These are phyloP conservation scores for Tetranychus truncatus DNA, from an alignment of 2,888 invertebrate genomes.

Conservation along the genomic window DNA sequence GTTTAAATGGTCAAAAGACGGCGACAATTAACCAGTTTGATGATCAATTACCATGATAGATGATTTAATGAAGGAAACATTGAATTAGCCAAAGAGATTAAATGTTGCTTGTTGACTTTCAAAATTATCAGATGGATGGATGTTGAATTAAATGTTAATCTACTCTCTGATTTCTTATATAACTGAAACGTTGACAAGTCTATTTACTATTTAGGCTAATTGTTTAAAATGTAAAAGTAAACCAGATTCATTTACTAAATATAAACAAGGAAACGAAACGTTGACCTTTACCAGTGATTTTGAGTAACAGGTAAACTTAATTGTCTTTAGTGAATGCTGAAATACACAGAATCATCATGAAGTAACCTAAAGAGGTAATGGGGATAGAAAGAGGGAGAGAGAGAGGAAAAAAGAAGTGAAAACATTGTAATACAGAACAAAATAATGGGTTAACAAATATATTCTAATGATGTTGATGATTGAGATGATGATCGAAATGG, in stretches of 20 bases:
- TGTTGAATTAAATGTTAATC: too few relatives aligned
- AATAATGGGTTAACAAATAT: not conserved
- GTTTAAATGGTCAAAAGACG: too few relatives aligned
- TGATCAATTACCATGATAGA: too few relatives aligned
- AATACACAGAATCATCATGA: not conserved
- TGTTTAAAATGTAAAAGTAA: not conserved
- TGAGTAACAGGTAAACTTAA: not conserved
- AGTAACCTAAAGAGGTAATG: not conserved
- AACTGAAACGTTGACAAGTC: not conserved
- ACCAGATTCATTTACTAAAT: not conserved
- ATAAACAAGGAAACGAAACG: conserved; percentile 1
- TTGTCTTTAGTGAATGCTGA: not conserved
- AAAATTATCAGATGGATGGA: too few relatives aligned
- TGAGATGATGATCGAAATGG: not conserved
- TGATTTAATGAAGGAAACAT: too few relatives aligned
- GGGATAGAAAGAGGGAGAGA: not conserved
- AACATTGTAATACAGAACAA: not conserved
- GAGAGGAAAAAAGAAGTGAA: conserved; percentile 2
- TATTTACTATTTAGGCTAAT: not conserved
- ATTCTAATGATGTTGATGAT: conserved; percentile 1
- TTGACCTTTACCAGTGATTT: not conserved
- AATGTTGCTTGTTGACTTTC: too few relatives aligned
- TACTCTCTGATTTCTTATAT: too few relatives aligned
- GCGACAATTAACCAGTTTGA: too few relatives aligned
- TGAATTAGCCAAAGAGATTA: too few relatives aligned